A percentile compares a stretch with the other conserved stretches of the same genome.
phyloP scores from a whole-genome alignment of 2,888 invertebrate species.

The Smittia sp. region DNA sequence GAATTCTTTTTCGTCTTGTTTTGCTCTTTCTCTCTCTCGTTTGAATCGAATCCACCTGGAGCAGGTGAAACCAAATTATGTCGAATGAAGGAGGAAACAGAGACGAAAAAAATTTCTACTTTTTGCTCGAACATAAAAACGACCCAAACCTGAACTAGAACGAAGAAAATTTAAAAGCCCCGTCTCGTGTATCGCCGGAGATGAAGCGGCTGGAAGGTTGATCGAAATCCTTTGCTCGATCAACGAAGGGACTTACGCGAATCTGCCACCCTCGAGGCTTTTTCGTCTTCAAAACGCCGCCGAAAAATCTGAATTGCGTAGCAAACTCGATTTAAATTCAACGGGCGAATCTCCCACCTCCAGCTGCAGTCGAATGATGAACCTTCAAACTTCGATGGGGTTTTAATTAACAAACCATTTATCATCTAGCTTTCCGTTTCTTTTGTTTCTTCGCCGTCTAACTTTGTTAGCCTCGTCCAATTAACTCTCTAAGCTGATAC shows the following conservation, averaged over 20 bases:
- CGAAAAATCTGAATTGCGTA: too few relatives aligned
- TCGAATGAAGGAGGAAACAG: not conserved
- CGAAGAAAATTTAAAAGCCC: too few relatives aligned
- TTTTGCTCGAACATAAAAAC: not conserved
- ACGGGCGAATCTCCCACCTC: too few relatives aligned
- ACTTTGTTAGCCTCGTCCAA: slow-evolving; percentile 13
- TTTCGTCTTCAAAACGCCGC: too few relatives aligned
- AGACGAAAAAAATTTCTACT: slow-evolving; percentile 9
- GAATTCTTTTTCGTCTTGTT: slow-evolving; percentile 12
- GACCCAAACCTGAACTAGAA: not conserved
- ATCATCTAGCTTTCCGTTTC: too few relatives aligned
- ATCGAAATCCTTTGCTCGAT: not conserved
- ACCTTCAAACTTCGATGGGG: not conserved
- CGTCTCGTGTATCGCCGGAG: not conserved
- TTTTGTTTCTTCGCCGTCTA: not conserved
- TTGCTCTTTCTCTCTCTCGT: not conserved
- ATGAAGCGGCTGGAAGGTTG: too few relatives aligned
- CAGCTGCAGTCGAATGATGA: too few relatives aligned
- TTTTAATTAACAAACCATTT: slow-evolving; percentile 4
- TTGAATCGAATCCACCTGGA: slow-evolving; percentile 22
- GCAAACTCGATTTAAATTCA: too few relatives aligned
- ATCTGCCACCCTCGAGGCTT: too few relatives aligned
- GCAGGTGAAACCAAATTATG: slow-evolving; percentile 22
- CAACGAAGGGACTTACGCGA: not conserved
- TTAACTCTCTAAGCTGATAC: slow-evolving; percentile 1